A percentile compares a stretch with the other conserved stretches of the same genome.
phyloP scores from a whole-genome alignment of 2,888 invertebrate genomes.

The Drosophila prolongata region DNA sequence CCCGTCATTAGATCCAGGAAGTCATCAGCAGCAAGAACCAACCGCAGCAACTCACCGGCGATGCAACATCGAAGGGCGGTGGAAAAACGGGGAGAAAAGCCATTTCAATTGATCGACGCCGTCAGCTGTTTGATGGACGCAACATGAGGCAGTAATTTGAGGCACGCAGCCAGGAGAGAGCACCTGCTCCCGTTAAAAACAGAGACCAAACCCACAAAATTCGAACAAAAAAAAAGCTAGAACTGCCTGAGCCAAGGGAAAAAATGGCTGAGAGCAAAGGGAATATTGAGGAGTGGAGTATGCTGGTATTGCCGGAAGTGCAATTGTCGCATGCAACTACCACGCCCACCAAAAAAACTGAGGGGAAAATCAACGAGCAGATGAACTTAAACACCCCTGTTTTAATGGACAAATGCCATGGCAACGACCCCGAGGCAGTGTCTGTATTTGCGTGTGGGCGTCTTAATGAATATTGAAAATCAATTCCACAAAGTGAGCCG shows the following conservation, averaged over 20 bases:
- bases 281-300: constrained; percentile 13
- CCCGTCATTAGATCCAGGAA: constrained; percentile 44
- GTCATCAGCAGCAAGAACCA: constrained; percentile 31
- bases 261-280: not conserved
- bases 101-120: constrained; percentile 63
- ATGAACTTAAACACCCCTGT: constrained; percentile 13
- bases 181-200: constrained; percentile 56
- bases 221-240: constrained; percentile 10
- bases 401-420: constrained; percentile 15
- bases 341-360: constrained; percentile 62
- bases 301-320: constrained; percentile 66
- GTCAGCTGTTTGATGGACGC: constrained; percentile 62
- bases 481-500: constrained; percentile 57
- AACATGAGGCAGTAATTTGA: constrained; percentile 69
- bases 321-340: constrained; percentile 67
- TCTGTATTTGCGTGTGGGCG: constrained; percentile 44
- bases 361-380: constrained; percentile 21
- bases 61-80: constrained; percentile 14
- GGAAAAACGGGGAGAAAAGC: constrained; percentile 7
- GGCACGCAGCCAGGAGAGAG: constrained; percentile 59
- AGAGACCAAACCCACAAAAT: constrained; percentile 9
- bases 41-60: constrained; percentile 20
- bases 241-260: constrained; percentile 12
- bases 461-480: constrained; percentile 63
- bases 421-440: constrained; percentile 20